Percentiles rank a stretch among this genome's conserved stretches.
Conservation (phyloP, 2,797 vertebrate genomes). For the Xenentodon cancila region DNA sequence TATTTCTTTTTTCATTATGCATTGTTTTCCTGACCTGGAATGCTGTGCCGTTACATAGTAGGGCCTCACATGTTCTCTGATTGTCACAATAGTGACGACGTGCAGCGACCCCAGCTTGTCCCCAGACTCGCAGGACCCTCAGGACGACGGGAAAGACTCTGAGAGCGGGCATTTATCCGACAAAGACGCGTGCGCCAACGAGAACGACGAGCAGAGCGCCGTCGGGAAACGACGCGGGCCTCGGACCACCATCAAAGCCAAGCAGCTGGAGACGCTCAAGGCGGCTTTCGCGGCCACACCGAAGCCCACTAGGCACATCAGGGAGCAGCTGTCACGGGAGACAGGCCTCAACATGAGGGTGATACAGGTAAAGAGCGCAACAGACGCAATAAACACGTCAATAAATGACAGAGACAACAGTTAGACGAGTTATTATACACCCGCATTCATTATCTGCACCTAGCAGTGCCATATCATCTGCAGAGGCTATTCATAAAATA, state of each 20-base stretch:
- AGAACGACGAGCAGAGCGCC: conserved; percentile 92
- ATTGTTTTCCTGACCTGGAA: conserved; percentile 17
- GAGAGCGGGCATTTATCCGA: conserved; percentile 93
- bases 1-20: background rate
- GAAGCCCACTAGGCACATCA: conserved; percentile 93
- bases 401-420: background rate
- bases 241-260: conserved; percentile 97
- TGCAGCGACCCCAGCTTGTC: conserved; percentile 98
- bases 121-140: conserved; percentile 95
- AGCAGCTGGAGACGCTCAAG: conserved; percentile 95
- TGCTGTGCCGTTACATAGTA: too few species aligned
- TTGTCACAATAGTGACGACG: conserved; percentile 84
- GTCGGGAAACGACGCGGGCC: conserved; percentile 94
- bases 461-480: too few species aligned
- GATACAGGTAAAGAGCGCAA: conserved; percentile 85
- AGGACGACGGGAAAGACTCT: conserved; percentile 94
- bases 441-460: conserved; percentile 4
- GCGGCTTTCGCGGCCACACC: conserved; percentile 93
- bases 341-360: conserved; percentile 95
- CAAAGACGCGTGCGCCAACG: conserved; percentile 90
- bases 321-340: conserved; percentile 93
- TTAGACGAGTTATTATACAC: background rate
- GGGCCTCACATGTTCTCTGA: too few species aligned
- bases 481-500: too few species aligned
- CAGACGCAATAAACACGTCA: too few species aligned